Base-by-base conservation (phyloP, 2,888 invertebrate species). In the Adineta ricciae region DNA sequence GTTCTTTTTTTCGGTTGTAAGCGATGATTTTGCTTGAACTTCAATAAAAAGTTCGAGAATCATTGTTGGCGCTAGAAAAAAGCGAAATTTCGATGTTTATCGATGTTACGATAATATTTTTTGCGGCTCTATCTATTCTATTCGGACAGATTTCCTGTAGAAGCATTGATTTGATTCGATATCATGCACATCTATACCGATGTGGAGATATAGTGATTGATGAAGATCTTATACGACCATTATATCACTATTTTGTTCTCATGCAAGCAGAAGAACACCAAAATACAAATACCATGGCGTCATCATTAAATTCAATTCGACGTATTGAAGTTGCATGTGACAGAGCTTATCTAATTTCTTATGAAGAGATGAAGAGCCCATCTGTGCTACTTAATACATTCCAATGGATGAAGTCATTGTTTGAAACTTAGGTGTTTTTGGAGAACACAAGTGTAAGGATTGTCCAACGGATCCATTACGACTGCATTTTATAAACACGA, bases 151-250 rank as follows among this genome's bases (percentile, higher is more conserved):
- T 16, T 19, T 3, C 32, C 14, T 64, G 64, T 64, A 32, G 16
- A 5, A 41, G 78, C 41, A 41, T 41, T n/a, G 8, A 78, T 78
- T 14, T 78, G 11, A 38, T 78, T n/a, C 78, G 78, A 7, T 78
- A 78, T 78, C 78, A 78, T 41, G 78, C 41, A 41, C 38, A 78
- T 41, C 24, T 78, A 38, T 78, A 38, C 41, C 41, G 41, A 24
- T 78, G 78, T 78, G 78, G 78, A n/a, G 78, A 41, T 41, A 9
- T 78, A n/a, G n/a, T 78, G 11, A 41, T 41, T 41, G 78, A 78
- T 41, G 78, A 78, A 78, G 78, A 78, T 78, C 78, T 78, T n/a
- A 41, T 78, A 78, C 78, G 78, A 78, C 32, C 64, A 64, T 32
- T 64, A 19, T 64, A 32, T 64, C 32, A 14, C 19, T 64, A 64